Conservation (phyloP, 1,140 invertebrate genomes). For the Drosophila tristis region DNA sequence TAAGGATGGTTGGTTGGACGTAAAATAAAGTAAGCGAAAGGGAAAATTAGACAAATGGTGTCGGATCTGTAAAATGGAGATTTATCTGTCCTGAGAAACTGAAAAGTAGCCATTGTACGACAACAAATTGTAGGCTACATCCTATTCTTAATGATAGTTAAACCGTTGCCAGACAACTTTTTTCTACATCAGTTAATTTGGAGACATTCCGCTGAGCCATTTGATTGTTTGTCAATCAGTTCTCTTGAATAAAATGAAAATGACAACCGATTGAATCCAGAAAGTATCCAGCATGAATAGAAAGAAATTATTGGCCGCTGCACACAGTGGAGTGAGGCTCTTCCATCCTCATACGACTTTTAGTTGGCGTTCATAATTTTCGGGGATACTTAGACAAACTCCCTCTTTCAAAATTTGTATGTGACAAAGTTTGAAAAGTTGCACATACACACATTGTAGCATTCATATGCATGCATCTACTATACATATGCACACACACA, state of each 20-base stretch:
- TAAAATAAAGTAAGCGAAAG: not conserved
- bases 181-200: too few relatives aligned
- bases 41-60: conserved; percentile 18
- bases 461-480: not conserved
- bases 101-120: not conserved
- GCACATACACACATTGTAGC: conserved; percentile 11
- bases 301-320: not conserved
- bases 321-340: too few relatives aligned
- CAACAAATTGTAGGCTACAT: too few relatives aligned
- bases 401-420: conserved; percentile 7
- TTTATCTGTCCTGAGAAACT: not conserved
- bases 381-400: not conserved
- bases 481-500: not conserved
- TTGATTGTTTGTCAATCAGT: too few relatives aligned
- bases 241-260: too few relatives aligned
- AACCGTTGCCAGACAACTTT: too few relatives aligned
- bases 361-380: not conserved
- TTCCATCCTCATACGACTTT: too few relatives aligned
- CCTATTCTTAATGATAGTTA: too few relatives aligned
- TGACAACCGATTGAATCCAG: too few relatives aligned
- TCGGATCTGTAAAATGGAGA: not conserved
- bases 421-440: conserved; percentile 48
- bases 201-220: too few relatives aligned
- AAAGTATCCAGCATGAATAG: not conserved
- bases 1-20: not conserved